Evolutionary conservation across 2,797 vertebrate genomes (phyloP).

Genomic region (Gymnothorax javanicus): DNA sequence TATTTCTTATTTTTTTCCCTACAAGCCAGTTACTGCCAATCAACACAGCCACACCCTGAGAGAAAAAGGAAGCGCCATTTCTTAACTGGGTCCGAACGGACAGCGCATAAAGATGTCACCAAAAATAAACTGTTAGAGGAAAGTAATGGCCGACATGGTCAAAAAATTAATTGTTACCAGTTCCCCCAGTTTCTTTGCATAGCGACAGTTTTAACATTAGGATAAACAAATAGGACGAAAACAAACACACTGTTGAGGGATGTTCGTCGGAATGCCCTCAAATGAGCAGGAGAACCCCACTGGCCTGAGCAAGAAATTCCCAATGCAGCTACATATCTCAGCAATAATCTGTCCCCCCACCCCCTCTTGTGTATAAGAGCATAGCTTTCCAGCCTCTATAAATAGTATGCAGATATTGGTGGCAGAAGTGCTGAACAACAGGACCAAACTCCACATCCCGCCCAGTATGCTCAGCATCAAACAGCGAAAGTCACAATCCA

Average conservation of each 20-base stretch:
- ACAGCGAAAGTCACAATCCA: neutral
- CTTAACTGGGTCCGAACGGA: neutral
- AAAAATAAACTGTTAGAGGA: neutral
- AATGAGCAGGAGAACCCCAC: neutral
- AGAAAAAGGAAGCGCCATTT: slow-evolving; percentile 1
- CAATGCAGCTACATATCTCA: neutral
- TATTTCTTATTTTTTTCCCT: neutral
- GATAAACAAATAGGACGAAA: neutral
- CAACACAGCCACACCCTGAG: neutral
- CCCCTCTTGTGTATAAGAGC: neutral
- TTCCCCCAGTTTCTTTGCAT: no score
- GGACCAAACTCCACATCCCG: neutral
- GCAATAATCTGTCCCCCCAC: neutral
- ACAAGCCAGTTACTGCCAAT: neutral
- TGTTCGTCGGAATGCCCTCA: neutral
- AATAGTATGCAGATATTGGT: slow-evolving; percentile 8
- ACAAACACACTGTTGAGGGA: neutral
- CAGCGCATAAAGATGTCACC: neutral
- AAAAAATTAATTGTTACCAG: no score
- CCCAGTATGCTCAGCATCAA: neutral
- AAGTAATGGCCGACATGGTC: no score
- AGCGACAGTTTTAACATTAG: neutral
- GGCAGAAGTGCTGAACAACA: slow-evolving; percentile 14
- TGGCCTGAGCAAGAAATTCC: neutral
- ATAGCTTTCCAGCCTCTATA: neutral